phyloP scores from a whole-genome alignment of 2,888 invertebrate species.

The Plagiodera versicolora region DNA sequence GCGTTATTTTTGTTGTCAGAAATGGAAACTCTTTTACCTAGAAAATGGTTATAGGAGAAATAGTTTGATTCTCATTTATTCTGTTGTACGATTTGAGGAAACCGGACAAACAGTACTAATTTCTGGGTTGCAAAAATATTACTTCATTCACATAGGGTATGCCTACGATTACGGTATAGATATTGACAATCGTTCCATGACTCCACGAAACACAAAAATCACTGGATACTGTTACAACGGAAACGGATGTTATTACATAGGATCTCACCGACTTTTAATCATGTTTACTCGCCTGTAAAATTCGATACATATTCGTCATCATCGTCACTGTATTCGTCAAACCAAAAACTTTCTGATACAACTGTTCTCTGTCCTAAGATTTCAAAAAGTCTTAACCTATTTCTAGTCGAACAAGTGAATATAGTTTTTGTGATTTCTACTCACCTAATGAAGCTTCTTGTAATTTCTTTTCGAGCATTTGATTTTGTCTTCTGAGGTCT shows the following conservation, averaged over 20 bases:
- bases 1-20: constrained; percentile 56
- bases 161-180: neutral
- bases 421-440: neutral
- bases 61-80: too few species aligned
- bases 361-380: neutral
- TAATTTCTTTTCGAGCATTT: constrained; percentile 75
- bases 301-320: neutral
- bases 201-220: neutral
- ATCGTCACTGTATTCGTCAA: constrained; percentile 7
- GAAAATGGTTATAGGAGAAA: constrained; percentile 8
- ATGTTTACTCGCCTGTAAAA: neutral
- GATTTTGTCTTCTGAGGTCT: constrained; percentile 76
- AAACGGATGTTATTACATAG: neutral
- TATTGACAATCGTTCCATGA: neutral
- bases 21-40: constrained; percentile 45
- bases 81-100: too few species aligned
- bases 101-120: neutral
- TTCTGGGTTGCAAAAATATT: too few species aligned
- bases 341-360: constrained; percentile 2
- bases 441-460: constrained; percentile 62
- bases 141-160: too few species aligned
- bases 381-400: neutral
- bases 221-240: neutral
- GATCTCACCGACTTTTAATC: neutral
- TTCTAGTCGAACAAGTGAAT: too few species aligned